Conservation (phyloP, 1,140 invertebrate genomes). For the Araneus ventricosus region DNA sequence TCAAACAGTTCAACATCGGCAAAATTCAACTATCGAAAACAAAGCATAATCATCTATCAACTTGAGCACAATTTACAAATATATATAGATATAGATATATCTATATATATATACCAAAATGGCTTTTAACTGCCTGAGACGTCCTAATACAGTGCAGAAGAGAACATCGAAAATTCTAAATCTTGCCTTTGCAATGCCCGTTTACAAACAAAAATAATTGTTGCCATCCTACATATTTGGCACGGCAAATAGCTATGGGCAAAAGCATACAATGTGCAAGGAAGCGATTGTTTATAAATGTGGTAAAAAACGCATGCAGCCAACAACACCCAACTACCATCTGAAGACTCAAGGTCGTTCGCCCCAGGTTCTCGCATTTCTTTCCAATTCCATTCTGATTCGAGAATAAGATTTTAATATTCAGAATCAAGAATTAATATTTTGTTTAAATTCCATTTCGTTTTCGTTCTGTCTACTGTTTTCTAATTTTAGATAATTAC, state of each 20-base stretch:
- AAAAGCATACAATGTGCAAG: background rate
- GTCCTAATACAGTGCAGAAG: background rate
- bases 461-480: too few relatives aligned
- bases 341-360: slow-evolving; percentile 42
- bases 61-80: slow-evolving; percentile 61
- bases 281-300: background rate
- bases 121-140: slow-evolving; percentile 14
- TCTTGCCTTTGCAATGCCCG: background rate
- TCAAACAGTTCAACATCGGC: slow-evolving; percentile 1
- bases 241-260: slow-evolving; percentile 59
- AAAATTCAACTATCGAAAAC: background rate
- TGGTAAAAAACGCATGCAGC: slow-evolving; percentile 8
- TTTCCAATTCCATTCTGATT: background rate
- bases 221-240: slow-evolving; percentile 68
- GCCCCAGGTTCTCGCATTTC: background rate
- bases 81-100: background rate
- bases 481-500: too few relatives aligned
- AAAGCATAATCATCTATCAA: background rate
- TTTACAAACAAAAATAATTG: background rate
- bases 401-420: too few relatives aligned
- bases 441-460: too few relatives aligned
- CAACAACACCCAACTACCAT: slow-evolving; percentile 23
- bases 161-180: slow-evolving; percentile 15
- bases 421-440: background rate
- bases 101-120: background rate